Evolutionary conservation across 2,797 vertebrate species (phyloP).

Genomic region (Merluccius polli): DNA sequence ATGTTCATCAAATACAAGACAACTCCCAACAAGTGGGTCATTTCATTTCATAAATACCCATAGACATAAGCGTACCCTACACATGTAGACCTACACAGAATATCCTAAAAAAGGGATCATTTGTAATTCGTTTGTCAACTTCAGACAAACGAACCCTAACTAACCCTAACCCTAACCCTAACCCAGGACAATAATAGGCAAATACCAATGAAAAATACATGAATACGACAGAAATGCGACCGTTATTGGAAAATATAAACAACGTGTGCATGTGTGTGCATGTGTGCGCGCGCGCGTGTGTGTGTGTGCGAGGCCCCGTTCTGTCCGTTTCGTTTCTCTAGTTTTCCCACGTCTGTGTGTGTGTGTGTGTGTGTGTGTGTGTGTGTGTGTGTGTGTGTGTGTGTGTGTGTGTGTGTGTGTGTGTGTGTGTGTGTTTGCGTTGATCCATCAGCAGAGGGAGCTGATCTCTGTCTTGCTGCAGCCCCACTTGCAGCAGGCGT

Average conservation of each 20-base stretch:
- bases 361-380: background rate
- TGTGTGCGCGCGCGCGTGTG: slow-evolving; percentile 7
- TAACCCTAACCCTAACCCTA: no score
- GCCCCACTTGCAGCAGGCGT: slow-evolving; percentile 83
- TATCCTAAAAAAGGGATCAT: background rate
- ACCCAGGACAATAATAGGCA: no score
- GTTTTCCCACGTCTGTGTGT: background rate
- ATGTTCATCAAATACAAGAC: no score
- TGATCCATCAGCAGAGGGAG: slow-evolving; percentile 78
- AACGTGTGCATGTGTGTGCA: background rate
- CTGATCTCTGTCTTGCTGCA: slow-evolving; percentile 87
- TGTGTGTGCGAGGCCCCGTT: background rate
- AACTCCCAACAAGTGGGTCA: no score
- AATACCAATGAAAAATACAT: slow-evolving; percentile 14
- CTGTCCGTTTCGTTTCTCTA: background rate
- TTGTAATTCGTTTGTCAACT: slow-evolving; percentile 7
- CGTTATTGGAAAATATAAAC: background rate
- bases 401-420: background rate
- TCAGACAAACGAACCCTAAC: slow-evolving; percentile 1
- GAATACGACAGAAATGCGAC: background rate
- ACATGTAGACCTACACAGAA: background rate
- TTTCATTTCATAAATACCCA: background rate
- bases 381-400: background rate
- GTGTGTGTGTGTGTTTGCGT: background rate
- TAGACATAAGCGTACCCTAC: background rate